Conservation (phyloP, 2,797 vertebrate genomes). For the Coranthus polyacanthus region DNA sequence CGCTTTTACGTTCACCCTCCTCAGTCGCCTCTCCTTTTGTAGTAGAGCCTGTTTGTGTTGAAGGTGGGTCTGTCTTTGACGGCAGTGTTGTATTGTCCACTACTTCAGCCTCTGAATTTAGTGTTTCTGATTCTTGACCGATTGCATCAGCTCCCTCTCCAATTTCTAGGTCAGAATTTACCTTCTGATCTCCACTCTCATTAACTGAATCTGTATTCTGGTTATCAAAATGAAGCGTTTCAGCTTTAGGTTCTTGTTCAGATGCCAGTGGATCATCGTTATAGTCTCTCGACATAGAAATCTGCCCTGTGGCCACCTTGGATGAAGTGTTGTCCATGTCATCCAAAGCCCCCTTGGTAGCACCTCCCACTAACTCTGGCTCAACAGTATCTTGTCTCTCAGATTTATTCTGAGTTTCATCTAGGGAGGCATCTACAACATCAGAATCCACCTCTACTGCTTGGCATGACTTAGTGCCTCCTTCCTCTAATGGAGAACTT, state of each 20-base stretch:
- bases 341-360: conserved; percentile 3
- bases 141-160: conserved; percentile 7
- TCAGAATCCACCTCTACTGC: conserved; percentile 1
- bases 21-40: not conserved
- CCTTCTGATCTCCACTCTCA: conserved; percentile 4
- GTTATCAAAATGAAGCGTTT: conserved; percentile 1
- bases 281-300: conserved; percentile 1
- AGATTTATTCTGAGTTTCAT: not conserved
- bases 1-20: conserved; percentile 4
- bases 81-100: too few species aligned
- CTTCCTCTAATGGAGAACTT: conserved; percentile 1
- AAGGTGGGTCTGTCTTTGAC: conserved; percentile 1
- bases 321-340: not conserved
- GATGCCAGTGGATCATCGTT: not conserved
- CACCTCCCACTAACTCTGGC: not conserved
- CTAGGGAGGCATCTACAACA: not conserved
- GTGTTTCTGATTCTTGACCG: conserved; percentile 3
- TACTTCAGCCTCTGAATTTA: conserved; percentile 17
- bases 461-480: not conserved
- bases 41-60: conserved; percentile 11
- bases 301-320: conserved; percentile 32
- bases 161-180: too few species aligned
- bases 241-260: conserved; percentile 6
- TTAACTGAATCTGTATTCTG: not conserved
- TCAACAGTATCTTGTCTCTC: not conserved